Percentiles rank a stretch among this genome's conserved stretches.
phyloP scores from a whole-genome alignment of 2,888 invertebrate species.

The Mythimna ferrago region DNA sequence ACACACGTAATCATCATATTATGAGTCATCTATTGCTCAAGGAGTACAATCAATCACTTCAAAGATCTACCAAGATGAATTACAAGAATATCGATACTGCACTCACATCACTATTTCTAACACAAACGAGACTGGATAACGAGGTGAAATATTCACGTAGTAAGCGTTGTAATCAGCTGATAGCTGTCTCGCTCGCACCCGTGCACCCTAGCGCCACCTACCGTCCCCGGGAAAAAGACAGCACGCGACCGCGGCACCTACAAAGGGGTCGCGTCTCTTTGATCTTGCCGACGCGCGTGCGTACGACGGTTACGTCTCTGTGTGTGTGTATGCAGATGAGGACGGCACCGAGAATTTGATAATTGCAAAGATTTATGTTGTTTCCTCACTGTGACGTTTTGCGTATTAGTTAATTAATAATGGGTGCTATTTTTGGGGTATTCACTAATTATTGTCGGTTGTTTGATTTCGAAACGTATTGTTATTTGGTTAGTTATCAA shows the following conservation, averaged over 20 bases:
- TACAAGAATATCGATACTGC: constrained; percentile 72
- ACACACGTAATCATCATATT: constrained; percentile 17
- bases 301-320: constrained; percentile 75
- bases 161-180: constrained; percentile 86
- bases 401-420: constrained; percentile 66
- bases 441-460: constrained; percentile 24
- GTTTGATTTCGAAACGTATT: constrained; percentile 31
- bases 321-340: constrained; percentile 88
- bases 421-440: constrained; percentile 48
- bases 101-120: constrained; percentile 83
- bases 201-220: constrained; percentile 72
- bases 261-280: constrained; percentile 90
- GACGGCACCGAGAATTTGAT: constrained; percentile 87
- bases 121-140: constrained; percentile 91
- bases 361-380: constrained; percentile 89
- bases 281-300: constrained; percentile 89
- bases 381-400: constrained; percentile 67
- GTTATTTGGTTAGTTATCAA: neutral
- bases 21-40: constrained; percentile 38
- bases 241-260: constrained; percentile 88
- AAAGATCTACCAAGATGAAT: constrained; percentile 36
- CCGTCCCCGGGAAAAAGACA: constrained; percentile 85
- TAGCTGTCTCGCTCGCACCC: constrained; percentile 80
- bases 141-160: constrained; percentile 91
- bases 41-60: constrained; percentile 76